Evolutionary conservation across 2,888 invertebrate genomes (phyloP).

Genomic region (Vandiemenella viatica): DNA sequence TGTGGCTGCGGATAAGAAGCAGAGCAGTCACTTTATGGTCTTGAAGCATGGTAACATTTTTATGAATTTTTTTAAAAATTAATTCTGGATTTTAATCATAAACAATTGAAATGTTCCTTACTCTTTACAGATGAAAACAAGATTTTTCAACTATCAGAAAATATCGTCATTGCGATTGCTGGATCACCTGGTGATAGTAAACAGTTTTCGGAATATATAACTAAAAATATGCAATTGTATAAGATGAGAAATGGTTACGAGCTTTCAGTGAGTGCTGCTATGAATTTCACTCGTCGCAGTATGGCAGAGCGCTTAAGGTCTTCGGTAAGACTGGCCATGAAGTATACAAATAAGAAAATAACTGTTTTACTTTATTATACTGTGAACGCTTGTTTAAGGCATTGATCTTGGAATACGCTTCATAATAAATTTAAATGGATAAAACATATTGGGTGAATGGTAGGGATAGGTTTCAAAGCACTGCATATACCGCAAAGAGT

Average conservation of each 20-base stretch:
- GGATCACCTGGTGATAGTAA: constrained; percentile 95
- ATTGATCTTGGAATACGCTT: no score
- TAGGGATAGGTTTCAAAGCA: no score
- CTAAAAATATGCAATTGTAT: constrained; percentile 93
- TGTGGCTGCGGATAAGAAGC: constrained; percentile 81
- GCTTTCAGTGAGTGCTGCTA: constrained; percentile 79
- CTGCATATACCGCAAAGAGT: no score
- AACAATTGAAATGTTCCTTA: constrained; percentile 20
- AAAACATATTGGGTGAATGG: no score
- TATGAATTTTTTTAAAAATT: background rate
- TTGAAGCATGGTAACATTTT: constrained; percentile 70
- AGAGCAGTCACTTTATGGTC: constrained; percentile 78
- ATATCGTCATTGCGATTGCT: constrained; percentile 77
- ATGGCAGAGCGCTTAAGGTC: constrained; percentile 85
- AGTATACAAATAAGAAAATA: no score
- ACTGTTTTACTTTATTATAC: no score
- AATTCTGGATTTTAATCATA: background rate
- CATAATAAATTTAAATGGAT: no score
- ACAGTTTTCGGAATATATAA: constrained; percentile 95
- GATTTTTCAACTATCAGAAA: constrained; percentile 77
- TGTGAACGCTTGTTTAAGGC: no score
- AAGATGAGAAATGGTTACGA: constrained; percentile 98
- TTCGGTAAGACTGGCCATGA: constrained; percentile 45
- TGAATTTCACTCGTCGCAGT: constrained; percentile 83
- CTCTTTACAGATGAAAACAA: constrained; percentile 89